A percentile compares a stretch with the other conserved stretches of the same genome.
Conservation (phyloP, 2,113 vertebrate genomes). For the Cryptoleucopteryx plumbea region DNA sequence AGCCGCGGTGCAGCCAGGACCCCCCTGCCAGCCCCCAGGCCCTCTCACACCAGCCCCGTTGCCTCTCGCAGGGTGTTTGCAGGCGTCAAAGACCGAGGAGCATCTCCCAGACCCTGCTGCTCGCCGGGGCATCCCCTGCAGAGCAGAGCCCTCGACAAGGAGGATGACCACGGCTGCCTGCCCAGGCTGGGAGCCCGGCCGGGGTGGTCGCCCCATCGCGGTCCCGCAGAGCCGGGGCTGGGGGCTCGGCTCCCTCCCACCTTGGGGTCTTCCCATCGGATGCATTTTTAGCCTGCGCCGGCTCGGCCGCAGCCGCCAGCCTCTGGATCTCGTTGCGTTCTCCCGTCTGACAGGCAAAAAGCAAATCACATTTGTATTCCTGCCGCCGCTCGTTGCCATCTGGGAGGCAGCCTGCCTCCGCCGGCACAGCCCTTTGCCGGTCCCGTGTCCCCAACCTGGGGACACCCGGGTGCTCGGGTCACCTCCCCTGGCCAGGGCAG, state of each 20-base stretch:
- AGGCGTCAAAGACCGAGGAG: not conserved
- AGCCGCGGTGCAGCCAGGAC: not conserved
- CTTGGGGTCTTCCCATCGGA: not conserved
- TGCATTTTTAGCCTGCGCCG: not conserved
- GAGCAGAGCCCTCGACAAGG: not conserved
- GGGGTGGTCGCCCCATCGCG: no score
- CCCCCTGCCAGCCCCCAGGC: not conserved
- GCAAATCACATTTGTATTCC: not conserved
- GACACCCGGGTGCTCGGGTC: not conserved
- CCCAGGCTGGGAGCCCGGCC: not conserved
- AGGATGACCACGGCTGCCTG: not conserved
- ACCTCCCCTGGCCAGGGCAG: not conserved
- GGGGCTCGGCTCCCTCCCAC: not conserved
- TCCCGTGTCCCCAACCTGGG: not conserved
- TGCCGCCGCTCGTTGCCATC: not conserved
- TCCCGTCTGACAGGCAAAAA: not conserved
- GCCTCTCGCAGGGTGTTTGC: not conserved
- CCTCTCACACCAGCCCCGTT: not conserved
- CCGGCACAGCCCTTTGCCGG: rapidly evolving
- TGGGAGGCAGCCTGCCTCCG: not conserved
- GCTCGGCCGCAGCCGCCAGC: not conserved
- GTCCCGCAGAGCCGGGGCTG: rapidly evolving
- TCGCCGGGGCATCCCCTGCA: not conserved
- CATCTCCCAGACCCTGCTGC: not conserved
- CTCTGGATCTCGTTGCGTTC: not conserved